Evolutionary conservation across 2,113 vertebrate species (phyloP), one percentile per base, ranked within the genome.

Genomic region (Campylorhamphus procurvoides): DNA sequence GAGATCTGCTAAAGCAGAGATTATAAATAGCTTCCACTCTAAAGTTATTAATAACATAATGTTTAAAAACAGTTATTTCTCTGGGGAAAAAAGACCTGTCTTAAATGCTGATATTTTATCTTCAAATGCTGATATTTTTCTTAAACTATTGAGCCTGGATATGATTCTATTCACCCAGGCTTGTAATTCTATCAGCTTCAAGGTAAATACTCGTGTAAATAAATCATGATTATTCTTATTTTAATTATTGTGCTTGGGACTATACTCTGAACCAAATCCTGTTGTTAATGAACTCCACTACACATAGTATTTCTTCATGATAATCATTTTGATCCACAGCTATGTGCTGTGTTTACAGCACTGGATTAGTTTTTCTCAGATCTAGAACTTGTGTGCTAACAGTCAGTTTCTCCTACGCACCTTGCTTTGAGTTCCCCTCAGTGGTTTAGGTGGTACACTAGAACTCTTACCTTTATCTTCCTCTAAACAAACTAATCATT

Each of bases 11-110:
- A 83, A 85, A 77, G 46, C 47, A 62, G 18, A 39, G 31, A 17
- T 86, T 90, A 88, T 74, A 94, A 91, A 94, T 62, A 82, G 24
- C 39, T 80, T 87, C 75, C 59, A 67, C 33, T 91, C 35, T 23
- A 19, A 77, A 93, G 15, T 94, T 47, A 80, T 67, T 42, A 66
- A 88, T 63, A 39, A 84, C 6, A 37, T 71, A 74, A 28, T 40
- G 29, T 5, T 5, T 1, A 27, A 68, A 75, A 89, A 63, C 5
- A 33, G 47, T 35, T 80, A 67, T 82, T 93, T 87, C 6, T 50
- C 52, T 55, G 29, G 18, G 77, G 90, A 10, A 83, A 89, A 90
- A 87, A 76, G 1, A 10, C 7, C 3, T 72, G 16, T 4, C 68
- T 84, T 52, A 88, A 81, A 85, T 82, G 16, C 12, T 60, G 29